These are phyloP conservation scores for Sebastes cheni DNA, from an alignment of 2,797 vertebrate genomes.

Conservation along the genomic window DNA sequence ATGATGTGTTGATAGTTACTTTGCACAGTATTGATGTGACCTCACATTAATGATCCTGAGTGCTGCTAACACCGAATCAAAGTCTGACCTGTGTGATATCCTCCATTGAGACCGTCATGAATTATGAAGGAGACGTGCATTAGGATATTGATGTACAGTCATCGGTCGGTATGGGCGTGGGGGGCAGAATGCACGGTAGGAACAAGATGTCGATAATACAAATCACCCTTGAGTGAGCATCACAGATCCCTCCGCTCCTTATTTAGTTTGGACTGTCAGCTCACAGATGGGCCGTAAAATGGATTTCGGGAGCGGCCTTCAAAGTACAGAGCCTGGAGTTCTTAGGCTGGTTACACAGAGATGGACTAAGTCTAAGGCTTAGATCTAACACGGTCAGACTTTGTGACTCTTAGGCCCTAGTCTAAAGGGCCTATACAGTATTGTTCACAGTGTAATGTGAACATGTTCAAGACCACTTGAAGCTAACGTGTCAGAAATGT, in stretches of 20 bases:
- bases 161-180: background rate
- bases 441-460: no score
- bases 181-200: background rate
- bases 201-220: slow-evolving; percentile 15
- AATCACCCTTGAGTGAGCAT: slow-evolving; percentile 3
- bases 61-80: background rate
- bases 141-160: slow-evolving; percentile 19
- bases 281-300: slow-evolving; percentile 1
- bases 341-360: background rate
- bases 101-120: slow-evolving; percentile 1
- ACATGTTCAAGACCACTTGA: no score
- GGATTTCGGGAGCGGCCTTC: background rate
- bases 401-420: no score
- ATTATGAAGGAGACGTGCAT: slow-evolving; percentile 50
- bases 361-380: background rate
- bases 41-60: background rate
- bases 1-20: background rate
- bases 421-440: no score
- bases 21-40: slow-evolving; percentile 10
- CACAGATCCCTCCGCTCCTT: slow-evolving; percentile 8
- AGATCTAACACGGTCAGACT: background rate
- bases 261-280: background rate
- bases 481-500: no score
- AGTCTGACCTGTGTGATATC: background rate
- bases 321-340: background rate